Conservation (phyloP, 2,888 invertebrate species). For the Aporophyla lueneburgensis region DNA sequence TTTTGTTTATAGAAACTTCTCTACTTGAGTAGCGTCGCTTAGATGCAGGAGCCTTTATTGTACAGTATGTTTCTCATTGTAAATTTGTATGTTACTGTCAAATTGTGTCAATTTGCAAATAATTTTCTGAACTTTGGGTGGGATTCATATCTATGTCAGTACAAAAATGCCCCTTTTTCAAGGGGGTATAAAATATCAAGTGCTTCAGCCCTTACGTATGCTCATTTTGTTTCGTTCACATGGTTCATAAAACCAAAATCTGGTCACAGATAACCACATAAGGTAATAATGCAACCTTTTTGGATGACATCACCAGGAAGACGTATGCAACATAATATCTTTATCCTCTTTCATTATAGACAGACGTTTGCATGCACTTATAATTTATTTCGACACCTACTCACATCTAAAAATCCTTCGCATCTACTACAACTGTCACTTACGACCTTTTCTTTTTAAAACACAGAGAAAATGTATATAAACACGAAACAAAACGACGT, state of each 20-base stretch:
- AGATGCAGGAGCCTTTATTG: no score
- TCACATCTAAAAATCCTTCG: background rate
- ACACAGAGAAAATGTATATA: background rate
- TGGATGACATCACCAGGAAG: background rate
- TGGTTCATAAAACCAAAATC: background rate
- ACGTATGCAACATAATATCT: background rate
- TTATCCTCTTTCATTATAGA: background rate
- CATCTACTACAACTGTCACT: background rate
- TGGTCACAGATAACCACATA: background rate
- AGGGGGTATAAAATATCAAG: no score
- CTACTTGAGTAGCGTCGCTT: no score
- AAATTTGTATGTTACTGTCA: background rate
- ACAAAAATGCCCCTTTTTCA: no score
- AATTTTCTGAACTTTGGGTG: background rate
- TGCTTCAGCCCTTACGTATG: no score
- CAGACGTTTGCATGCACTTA: background rate
- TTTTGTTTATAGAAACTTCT: no score
- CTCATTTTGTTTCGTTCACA: background rate
- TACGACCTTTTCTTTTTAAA: background rate
- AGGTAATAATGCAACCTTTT: background rate
- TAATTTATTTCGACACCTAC: background rate
- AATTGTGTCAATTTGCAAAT: background rate
- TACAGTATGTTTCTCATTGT: background rate
- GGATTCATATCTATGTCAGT: no score
- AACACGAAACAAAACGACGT: conserved; percentile 1